Base-by-base conservation (phyloP, 2,888 invertebrate species). In the Xylota segnis region DNA sequence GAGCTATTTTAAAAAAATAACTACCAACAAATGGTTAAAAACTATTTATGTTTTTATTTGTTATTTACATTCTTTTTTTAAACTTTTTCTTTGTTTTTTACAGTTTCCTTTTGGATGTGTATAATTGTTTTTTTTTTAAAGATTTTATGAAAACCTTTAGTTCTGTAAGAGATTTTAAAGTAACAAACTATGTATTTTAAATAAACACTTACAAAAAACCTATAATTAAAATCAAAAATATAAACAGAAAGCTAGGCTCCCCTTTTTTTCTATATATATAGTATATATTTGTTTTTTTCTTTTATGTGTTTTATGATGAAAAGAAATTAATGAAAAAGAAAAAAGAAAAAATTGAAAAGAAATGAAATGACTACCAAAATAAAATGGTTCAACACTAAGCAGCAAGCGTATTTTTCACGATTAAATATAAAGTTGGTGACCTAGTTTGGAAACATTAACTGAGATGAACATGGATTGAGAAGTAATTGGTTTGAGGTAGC, bases 121-220 rank as follows among this genome's bases (percentile, higher is more conserved):
- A 40, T 58, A 12, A 10, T 27, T 74, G 75, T 82, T 72, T 70
- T 7, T 43, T 74, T 66, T 77, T 54, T 18, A 68, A 84, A 84
- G 84, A 79, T 84, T 84, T 84, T 79, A 84, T 84, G 79, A 84
- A 84, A 84, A 84, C 84, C 84, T 79, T 83, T 50, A 23, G 16
- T 40, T 43, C 34, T 56, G 23, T 29, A 70, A 40, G 52, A 6
- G 52, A 54, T 43, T 70, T 72, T 66, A 83, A 77, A 54, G 14
- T 59, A 61, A 45, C 9, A 70, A 70, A 29, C 68, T 66, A 52
- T n/a, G n/a, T n/a, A n/a, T 29, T 47, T 77, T 71, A 65, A 76
- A 76, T 65, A 77, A 76, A 63, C 40, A 71, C 54, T 75, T 70
- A 65, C 29, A 18, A 50, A 59, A 52, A 32, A 32, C 6, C 4